A percentile compares a stretch with the other conserved stretches of the same genome.
Evolutionary conservation across 2,888 invertebrate genomes (phyloP).

Genomic region (Euplexia lucipara): DNA sequence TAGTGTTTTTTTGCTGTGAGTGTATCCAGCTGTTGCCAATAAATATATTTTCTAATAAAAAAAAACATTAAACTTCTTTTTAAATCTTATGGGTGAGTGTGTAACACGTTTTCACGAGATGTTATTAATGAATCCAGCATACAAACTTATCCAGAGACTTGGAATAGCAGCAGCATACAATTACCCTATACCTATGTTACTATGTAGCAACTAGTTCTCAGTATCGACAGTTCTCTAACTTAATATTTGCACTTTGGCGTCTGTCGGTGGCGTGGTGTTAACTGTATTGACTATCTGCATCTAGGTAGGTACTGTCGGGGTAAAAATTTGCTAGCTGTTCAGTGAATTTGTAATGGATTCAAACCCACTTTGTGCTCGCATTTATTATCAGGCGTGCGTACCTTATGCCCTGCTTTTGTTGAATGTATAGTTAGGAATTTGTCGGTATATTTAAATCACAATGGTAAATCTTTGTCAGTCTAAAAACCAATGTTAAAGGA

Average conservation of each 20-base stretch:
- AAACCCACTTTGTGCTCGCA: not conserved
- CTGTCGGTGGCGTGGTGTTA: slow-evolving; percentile 54
- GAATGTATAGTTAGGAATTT: not conserved
- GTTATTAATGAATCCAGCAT: not conserved
- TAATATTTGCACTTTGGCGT: slow-evolving; percentile 44
- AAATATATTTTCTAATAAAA: too few relatives aligned
- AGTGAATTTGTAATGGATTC: not conserved
- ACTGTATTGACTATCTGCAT: slow-evolving; percentile 33
- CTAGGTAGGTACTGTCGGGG: slow-evolving; percentile 4
- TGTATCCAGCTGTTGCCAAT: too few relatives aligned
- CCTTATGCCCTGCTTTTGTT: not conserved
- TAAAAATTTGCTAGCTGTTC: slow-evolving; percentile 6
- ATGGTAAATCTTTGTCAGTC: not conserved
- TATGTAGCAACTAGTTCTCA: slow-evolving; percentile 29
- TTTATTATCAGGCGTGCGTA: not conserved
- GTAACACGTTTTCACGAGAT: not conserved
- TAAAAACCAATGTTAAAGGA: not conserved
- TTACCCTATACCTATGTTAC: too few relatives aligned
- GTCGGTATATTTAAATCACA: not conserved
- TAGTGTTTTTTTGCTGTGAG: too few relatives aligned
- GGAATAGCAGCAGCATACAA: slow-evolving; percentile 19
- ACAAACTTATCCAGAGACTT: slow-evolving; percentile 3
- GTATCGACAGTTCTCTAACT: slow-evolving; percentile 46
- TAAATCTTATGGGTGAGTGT: too few relatives aligned
- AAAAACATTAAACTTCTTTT: too few relatives aligned